These are phyloP conservation scores for Peromyscus aztecus DNA, from an alignment of 2,797 vertebrate species.

Conservation along the genomic window DNA sequence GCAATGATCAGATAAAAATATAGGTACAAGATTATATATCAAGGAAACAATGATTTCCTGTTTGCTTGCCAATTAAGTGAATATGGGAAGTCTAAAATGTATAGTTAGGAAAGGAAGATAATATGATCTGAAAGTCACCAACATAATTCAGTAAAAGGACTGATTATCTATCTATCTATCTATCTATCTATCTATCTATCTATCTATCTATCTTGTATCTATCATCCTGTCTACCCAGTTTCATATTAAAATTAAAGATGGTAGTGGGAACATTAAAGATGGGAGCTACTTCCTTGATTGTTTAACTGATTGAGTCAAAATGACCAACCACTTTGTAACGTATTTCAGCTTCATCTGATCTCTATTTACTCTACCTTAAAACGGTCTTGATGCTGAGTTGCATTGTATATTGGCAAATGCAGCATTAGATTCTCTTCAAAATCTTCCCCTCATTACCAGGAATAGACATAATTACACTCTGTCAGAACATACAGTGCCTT, in stretches of 20 bases:
- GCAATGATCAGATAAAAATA: neutral
- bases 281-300: neutral
- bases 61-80: slow-evolving; percentile 20
- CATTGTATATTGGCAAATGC: neutral
- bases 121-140: neutral
- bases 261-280: neutral
- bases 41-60: slow-evolving; percentile 1
- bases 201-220: neutral
- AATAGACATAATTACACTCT: slow-evolving; percentile 43
- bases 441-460: slow-evolving; percentile 41
- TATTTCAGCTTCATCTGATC: neutral
- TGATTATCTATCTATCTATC: neutral
- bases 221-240: neutral
- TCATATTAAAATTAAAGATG: neutral
- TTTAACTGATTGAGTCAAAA: neutral
- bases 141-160: neutral
- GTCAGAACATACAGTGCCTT: slow-evolving; percentile 69
- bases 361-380: neutral
- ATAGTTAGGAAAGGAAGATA: neutral
- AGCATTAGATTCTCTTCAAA: slow-evolving; percentile 15
- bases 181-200: neutral
- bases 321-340: neutral
- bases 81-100: neutral
- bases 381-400: neutral
- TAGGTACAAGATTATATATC: neutral